phyloP scores from a whole-genome alignment of 1,140 invertebrate species.

The Artemia franciscana region DNA sequence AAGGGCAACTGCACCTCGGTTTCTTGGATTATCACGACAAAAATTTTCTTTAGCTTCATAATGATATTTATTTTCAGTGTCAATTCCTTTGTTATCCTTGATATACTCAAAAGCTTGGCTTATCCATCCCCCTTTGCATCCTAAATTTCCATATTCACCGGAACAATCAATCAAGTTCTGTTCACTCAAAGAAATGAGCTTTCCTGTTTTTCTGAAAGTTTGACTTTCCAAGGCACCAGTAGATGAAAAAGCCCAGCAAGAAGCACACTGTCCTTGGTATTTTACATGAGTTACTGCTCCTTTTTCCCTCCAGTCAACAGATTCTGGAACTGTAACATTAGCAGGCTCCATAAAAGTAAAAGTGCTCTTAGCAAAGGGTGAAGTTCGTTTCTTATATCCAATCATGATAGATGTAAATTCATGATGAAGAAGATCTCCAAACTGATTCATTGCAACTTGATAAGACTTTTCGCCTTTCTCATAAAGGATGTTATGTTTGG shows the following conservation, averaged over 20 bases:
- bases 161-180: conserved; percentile 95
- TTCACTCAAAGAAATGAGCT: conserved; percentile 75
- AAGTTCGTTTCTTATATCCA: conserved; percentile 41
- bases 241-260: conserved; percentile 79
- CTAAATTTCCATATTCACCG: conserved; percentile 65
- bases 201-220: conserved; percentile 60
- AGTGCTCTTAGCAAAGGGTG: conserved; percentile 14
- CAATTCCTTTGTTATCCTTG: conserved; percentile 62
- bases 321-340: conserved; percentile 39
- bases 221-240: conserved; percentile 89
- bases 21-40: conserved; percentile 40
- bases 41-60: conserved; percentile 44
- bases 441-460: conserved; percentile 50
- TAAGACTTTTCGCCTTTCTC: conserved; percentile 36
- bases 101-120: conserved; percentile 79
- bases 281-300: conserved; percentile 78
- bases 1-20: conserved; percentile 51
- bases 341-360: conserved; percentile 43
- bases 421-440: conserved; percentile 49
- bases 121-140: conserved; percentile 87
- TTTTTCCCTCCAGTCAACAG: conserved; percentile 62
- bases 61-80: conserved; percentile 75
- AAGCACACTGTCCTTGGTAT: conserved; percentile 81
- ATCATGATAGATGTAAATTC: conserved; percentile 53
- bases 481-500: conserved; percentile 51